Evolutionary conservation across 2,797 vertebrate species (phyloP).

Genomic region (Chelon auratus): DNA sequence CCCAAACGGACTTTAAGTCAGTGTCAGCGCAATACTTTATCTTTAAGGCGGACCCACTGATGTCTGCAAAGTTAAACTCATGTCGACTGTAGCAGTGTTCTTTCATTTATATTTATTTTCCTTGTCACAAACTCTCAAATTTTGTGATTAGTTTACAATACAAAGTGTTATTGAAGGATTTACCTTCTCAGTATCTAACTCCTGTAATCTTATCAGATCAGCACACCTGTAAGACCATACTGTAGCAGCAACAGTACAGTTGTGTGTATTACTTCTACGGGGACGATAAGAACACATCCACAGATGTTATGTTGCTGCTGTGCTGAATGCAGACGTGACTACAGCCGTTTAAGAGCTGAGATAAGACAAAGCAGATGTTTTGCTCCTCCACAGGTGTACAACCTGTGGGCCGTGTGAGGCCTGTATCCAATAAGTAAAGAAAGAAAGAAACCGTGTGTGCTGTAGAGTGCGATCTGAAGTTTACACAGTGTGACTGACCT

Average conservation of each 20-base stretch:
- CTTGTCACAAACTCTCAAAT: not conserved
- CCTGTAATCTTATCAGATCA: not conserved
- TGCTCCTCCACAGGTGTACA: slow-evolving; percentile 40
- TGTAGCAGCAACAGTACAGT: not conserved
- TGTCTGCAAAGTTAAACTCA: not conserved
- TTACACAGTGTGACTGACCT: not conserved
- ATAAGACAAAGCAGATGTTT: slow-evolving; percentile 51
- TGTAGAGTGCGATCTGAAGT: not conserved
- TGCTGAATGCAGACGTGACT: slow-evolving; percentile 33
- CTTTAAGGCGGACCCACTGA: not conserved
- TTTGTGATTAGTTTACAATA: not conserved
- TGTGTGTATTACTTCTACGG: not conserved
- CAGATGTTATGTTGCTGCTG: slow-evolving; percentile 36
- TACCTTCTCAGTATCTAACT: not conserved
- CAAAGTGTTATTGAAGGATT: not conserved
- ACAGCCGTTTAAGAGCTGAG: slow-evolving; percentile 33
- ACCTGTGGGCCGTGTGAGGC: not conserved
- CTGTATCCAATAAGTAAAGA: not conserved
- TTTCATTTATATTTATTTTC: not conserved
- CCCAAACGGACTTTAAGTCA: not conserved
- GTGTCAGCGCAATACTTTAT: not conserved
- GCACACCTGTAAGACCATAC: not conserved
- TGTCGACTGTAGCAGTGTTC: not conserved
- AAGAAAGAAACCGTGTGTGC: not conserved
- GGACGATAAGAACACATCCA: slow-evolving; percentile 8